Conservation (phyloP, 2,797 vertebrate genomes). For the Emys orbicularis region DNA sequence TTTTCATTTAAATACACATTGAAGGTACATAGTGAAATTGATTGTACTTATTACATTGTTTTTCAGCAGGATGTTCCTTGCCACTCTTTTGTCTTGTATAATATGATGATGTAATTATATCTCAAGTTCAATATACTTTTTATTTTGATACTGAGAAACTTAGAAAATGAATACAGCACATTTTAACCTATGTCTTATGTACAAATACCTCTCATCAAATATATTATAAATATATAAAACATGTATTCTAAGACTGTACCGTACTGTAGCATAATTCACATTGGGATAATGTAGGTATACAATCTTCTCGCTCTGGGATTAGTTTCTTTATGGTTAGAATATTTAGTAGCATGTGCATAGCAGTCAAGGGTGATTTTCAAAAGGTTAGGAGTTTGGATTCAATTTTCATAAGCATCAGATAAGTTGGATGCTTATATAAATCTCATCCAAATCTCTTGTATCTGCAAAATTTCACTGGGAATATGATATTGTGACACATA, state of each 20-base stretch:
- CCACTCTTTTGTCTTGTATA: background rate
- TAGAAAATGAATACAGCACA: background rate
- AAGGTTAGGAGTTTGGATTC: background rate
- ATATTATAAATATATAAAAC: background rate
- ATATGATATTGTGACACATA: no score
- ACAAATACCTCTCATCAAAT: no score
- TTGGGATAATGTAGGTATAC: rapidly evolving
- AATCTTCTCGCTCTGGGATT: background rate
- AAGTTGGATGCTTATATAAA: rapidly evolving
- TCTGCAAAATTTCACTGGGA: background rate
- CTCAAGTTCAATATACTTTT: background rate
- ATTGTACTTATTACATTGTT: rapidly evolving
- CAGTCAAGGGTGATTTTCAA: background rate
- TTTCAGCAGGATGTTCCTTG: background rate
- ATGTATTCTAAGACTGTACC: background rate
- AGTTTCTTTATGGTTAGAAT: background rate
- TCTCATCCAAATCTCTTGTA: background rate
- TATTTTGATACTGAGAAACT: background rate
- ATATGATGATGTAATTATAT: rapidly evolving
- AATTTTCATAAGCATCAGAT: background rate
- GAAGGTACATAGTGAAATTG: background rate
- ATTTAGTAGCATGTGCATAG: rapidly evolving
- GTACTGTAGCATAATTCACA: background rate
- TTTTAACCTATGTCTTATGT: no score
- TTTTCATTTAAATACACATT: background rate